These are phyloP conservation scores for Anastrepha obliqua DNA, from an alignment of 1,140 invertebrate genomes.

Conservation along the genomic window DNA sequence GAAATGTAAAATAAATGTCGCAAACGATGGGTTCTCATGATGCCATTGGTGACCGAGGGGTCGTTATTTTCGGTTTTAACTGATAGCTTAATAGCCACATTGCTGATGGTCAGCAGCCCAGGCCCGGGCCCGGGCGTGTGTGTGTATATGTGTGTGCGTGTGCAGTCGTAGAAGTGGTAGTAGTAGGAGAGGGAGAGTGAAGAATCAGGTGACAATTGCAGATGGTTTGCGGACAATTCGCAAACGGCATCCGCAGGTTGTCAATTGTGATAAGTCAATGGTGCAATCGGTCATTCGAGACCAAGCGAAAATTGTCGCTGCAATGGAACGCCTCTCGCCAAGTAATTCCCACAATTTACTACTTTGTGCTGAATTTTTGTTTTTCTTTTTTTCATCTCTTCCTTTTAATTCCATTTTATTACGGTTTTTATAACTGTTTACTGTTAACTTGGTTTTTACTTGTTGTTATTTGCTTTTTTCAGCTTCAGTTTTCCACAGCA, in stretches of 20 bases:
- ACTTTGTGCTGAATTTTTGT: not conserved
- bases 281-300: constrained; percentile 3
- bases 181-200: not conserved
- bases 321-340: not conserved
- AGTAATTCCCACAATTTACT: not conserved
- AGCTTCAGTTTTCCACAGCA: no score
- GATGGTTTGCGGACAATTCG: not conserved
- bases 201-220: not conserved
- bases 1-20: constrained; percentile 1
- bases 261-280: constrained; percentile 17
- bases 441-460: not conserved
- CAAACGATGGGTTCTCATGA: not conserved
- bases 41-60: not conserved
- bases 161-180: not conserved
- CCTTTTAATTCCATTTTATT: constrained; percentile 8
- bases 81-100: not conserved
- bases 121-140: not conserved
- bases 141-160: not conserved
- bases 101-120: no score
- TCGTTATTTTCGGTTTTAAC: not conserved
- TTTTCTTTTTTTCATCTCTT: not conserved
- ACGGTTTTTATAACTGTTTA: not conserved
- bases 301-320: not conserved
- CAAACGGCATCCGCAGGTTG: not conserved
- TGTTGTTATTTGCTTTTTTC: not conserved